Evolutionary conservation across 2,888 invertebrate genomes (phyloP).

Genomic region (Orthosia cruda): DNA sequence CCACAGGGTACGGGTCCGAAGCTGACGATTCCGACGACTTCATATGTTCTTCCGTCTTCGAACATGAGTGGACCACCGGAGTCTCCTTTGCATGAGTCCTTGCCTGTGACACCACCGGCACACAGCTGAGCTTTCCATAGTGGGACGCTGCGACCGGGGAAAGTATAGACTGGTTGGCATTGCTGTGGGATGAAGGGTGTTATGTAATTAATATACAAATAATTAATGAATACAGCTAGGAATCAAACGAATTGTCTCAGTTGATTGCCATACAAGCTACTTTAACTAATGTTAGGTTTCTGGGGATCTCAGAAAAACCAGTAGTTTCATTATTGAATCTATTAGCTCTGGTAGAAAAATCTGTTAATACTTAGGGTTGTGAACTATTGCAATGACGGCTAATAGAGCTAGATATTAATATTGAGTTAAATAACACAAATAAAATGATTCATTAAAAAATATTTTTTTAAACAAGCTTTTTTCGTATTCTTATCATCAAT

Average conservation of each 20-base stretch:
- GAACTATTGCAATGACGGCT: neutral
- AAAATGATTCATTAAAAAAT: no score
- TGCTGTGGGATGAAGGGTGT: slow-evolving; percentile 24
- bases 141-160: slow-evolving; percentile 34
- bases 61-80: slow-evolving; percentile 93
- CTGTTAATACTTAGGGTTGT: no score
- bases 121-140: slow-evolving; percentile 52
- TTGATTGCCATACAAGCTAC: neutral
- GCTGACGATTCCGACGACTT: slow-evolving; percentile 91
- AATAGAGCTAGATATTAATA: no score
- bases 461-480: no score
- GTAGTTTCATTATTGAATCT: no score
- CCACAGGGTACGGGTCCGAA: slow-evolving; percentile 93
- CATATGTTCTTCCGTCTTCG: slow-evolving; percentile 73
- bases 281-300: neutral
- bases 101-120: slow-evolving; percentile 51
- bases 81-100: slow-evolving; percentile 92
- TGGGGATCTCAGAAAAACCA: neutral
- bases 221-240: neutral
- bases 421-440: no score
- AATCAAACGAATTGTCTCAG: neutral
- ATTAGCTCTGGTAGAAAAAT: no score
- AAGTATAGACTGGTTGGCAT: slow-evolving; percentile 47
- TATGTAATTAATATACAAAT: neutral
- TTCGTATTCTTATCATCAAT: no score